phyloP scores from a whole-genome alignment of 2,113 vertebrate species.

The Formicarius rufipectus region DNA sequence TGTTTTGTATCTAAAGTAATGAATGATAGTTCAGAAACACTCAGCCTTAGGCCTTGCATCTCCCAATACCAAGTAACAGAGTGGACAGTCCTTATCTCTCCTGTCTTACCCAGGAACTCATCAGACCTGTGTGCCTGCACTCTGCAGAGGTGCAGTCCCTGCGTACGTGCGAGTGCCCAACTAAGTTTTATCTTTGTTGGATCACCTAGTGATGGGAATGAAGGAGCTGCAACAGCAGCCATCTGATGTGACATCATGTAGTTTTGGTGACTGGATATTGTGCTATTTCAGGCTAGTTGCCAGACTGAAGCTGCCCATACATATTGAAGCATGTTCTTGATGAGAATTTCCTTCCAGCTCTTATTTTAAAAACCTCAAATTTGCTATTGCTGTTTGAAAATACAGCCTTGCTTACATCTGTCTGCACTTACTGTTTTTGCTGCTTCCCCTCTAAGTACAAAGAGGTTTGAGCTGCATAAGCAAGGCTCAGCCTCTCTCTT shows the following conservation, averaged over 20 bases:
- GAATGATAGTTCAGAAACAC: background rate
- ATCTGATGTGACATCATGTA: background rate
- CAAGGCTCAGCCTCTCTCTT: background rate
- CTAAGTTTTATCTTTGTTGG: background rate
- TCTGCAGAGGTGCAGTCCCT: background rate
- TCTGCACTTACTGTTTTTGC: background rate
- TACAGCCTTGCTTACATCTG: background rate
- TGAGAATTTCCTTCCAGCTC: background rate
- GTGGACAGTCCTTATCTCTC: background rate
- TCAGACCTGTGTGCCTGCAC: background rate
- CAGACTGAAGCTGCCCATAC: background rate
- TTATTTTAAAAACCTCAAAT: background rate
- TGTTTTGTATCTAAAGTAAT: constrained; percentile 8
- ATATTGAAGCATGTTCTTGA: background rate
- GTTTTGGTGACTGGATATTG: background rate
- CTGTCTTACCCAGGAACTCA: background rate
- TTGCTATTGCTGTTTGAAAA: background rate
- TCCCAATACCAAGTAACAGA: accelerated
- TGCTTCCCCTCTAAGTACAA: background rate
- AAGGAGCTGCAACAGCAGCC: background rate
- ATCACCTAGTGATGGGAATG: background rate
- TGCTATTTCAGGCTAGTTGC: background rate
- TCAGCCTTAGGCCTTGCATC: background rate
- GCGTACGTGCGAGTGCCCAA: accelerated
- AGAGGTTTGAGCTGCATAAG: background rate